A percentile compares a stretch with the other conserved stretches of the same genome.
Conservation (phyloP, 2,797 vertebrate genomes). For the Babyrousa celebensis region DNA sequence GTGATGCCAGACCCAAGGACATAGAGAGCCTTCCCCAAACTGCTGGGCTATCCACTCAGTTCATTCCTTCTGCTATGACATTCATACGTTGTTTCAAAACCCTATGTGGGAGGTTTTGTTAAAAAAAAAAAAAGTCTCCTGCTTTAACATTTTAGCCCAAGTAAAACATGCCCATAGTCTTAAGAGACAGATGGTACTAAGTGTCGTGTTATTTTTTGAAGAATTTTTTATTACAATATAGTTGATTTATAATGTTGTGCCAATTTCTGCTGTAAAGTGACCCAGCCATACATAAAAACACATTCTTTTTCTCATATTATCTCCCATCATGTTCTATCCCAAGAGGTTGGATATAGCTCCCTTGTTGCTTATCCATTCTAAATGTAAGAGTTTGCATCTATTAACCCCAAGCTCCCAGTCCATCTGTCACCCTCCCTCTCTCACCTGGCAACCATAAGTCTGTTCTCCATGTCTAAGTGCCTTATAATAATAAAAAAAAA, state of each 20-base stretch:
- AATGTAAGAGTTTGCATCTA: too few species aligned
- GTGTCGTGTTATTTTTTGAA: not conserved
- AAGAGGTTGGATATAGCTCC: too few species aligned
- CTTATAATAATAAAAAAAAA: not conserved
- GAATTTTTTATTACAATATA: too few species aligned
- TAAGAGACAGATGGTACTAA: constrained; percentile 26
- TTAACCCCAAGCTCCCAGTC: too few species aligned
- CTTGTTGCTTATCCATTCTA: too few species aligned
- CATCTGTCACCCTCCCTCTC: too few species aligned
- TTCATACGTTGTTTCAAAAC: not conserved
- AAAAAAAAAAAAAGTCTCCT: not conserved
- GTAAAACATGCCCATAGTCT: not conserved
- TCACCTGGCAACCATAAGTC: too few species aligned
- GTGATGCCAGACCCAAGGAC: not conserved
- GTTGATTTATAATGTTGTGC: too few species aligned
- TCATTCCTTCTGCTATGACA: not conserved
- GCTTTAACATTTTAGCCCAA: constrained; percentile 35
- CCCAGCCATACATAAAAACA: too few species aligned
- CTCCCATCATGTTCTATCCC: too few species aligned
- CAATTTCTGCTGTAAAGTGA: too few species aligned
- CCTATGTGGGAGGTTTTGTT: not conserved
- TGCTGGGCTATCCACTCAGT: not conserved
- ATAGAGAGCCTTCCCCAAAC: not conserved
- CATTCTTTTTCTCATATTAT: too few species aligned
- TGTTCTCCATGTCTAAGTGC: not conserved